Base-by-base conservation (phyloP, 1,140 invertebrate species). In the Coelopa frigida region DNA sequence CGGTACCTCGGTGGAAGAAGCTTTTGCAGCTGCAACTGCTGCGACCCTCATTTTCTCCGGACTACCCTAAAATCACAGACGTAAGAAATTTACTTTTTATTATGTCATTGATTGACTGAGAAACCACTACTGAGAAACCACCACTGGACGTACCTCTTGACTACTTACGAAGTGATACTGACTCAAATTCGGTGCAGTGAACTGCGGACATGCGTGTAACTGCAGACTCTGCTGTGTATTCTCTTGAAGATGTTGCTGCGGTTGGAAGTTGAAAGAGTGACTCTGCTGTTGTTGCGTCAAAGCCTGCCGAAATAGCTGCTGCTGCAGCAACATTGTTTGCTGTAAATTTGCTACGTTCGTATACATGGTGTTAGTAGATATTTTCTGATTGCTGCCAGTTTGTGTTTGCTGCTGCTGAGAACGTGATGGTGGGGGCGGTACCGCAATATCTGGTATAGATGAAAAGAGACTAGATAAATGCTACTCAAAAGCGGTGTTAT, bases 281-380 rank as follows among this genome's bases (percentile, higher is more conserved):
- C 21, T 29, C 12, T 17, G 14, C 18, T 24, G 37, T 23, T 24
- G 24, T 24, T 33, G 45, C 61, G 74, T 21, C 14, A 53, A 50
- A 31, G 78, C 74, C 55, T 81, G 77, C 29, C 77, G 77, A 53
- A 85, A 83, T 10, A 85, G 59, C 59, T 84, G 77, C 52, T 86
- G 83, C 52, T 86, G 83, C 4, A 84, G 68, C 49, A 80, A 69
- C 61, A 85, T 85, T 7, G 83, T 85, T 57, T 84, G 80, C 51
- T 84, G 76, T 12, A 86, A 64, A 59, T 85, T 84, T 3, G 79
- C 81, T 20, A 78, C 75, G 54, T 84, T 84, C 5, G 83, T 86
- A 64, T 85, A 85, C 82, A 85, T 84, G 27, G 22, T 43, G n/a
- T 20, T 21, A 15, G 26, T n/a, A n/a, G n/a, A n/a, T n/a, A n/a